Evolutionary conservation across 1,140 invertebrate species (phyloP).

Genomic region (Tenebrio molitor): DNA sequence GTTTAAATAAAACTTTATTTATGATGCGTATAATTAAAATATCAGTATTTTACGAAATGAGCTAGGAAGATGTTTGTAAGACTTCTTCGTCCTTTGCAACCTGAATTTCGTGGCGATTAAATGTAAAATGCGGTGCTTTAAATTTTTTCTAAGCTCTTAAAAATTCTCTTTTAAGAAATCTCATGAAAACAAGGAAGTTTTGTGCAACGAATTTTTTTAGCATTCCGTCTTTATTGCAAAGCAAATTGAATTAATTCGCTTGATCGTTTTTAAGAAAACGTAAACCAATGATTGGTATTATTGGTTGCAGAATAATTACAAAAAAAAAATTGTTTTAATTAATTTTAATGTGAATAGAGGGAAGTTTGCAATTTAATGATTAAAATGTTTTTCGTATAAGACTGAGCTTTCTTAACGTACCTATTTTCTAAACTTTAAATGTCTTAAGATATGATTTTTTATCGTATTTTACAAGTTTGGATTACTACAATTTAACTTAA

Average conservation of each 20-base stretch:
- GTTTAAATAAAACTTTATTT: constrained; percentile 26
- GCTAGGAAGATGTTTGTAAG: constrained; percentile 6
- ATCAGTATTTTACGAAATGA: constrained; percentile 36
- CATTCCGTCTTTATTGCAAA: constrained; percentile 3
- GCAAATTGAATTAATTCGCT: too few relatives aligned
- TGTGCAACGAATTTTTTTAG: constrained; percentile 30
- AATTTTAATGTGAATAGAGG: too few relatives aligned
- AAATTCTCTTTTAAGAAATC: too few relatives aligned
- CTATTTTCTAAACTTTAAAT: too few relatives aligned
- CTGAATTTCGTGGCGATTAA: constrained; percentile 8
- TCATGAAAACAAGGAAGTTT: constrained; percentile 20
- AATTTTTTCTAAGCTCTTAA: too few relatives aligned
- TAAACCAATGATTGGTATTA: too few relatives aligned
- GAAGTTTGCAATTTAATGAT: not conserved
- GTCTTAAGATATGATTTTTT: too few relatives aligned
- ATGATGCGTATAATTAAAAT: constrained; percentile 15
- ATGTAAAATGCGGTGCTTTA: too few relatives aligned
- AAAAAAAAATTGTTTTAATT: too few relatives aligned
- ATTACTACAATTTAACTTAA: not conserved
- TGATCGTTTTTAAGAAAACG: too few relatives aligned
- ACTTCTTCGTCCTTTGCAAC: constrained; percentile 16
- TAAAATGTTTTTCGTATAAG: constrained; percentile 5
- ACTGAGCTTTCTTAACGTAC: constrained; percentile 20
- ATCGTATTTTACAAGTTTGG: too few relatives aligned
- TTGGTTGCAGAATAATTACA: too few relatives aligned